Base-by-base conservation (phyloP, 1,140 invertebrate species). In the Batillaria attramentaria region DNA sequence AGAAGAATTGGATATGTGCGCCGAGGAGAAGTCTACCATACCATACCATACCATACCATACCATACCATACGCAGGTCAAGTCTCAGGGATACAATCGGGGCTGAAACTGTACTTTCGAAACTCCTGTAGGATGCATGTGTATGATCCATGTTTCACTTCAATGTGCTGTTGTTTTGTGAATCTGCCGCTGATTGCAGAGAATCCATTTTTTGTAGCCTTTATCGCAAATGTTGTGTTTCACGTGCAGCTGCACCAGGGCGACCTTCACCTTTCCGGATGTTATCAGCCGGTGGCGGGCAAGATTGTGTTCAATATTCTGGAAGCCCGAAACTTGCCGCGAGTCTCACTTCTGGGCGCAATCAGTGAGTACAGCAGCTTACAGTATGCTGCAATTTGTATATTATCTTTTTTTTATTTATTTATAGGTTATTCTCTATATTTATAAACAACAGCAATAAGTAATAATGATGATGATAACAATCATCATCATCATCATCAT, bases 231-330 rank as follows among this genome's bases (percentile, higher is more conserved):
- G 3, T 18, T 0, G 62, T 35, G 28, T 4, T 75, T 41, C 54
- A 57, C 57, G 33, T 41, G 54, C 83, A 89, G 88, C 81, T 87
- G 16, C 88, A 89, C 72, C 88, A 89, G 84, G 88, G 88, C 42
- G 88, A 89, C 80, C 83, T 89, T n/a, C 81, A 87, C 66, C 86
- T 89, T 81, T 88, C 88, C 43, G 88, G 88, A 3, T 89, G 88
- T 81, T 89, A 88, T 77, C 88, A 89, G 60, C 88, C 88, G n/a
- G 88, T 89, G 18, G 88, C 88, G 10, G 88, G 88, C 2, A 89
- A 89, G 82, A 89, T 89, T 66, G 88, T 88, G 24, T 89, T 89
- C 78, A 89, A 86, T 76, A 85, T 89, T 24, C 74, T 88, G 68
- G 88, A 89, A 79, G 88, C 85, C 2, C 82, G 87, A 43, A 86